Conservation (phyloP, 2,888 invertebrate species). For the Pachymerium ferrugineum region DNA sequence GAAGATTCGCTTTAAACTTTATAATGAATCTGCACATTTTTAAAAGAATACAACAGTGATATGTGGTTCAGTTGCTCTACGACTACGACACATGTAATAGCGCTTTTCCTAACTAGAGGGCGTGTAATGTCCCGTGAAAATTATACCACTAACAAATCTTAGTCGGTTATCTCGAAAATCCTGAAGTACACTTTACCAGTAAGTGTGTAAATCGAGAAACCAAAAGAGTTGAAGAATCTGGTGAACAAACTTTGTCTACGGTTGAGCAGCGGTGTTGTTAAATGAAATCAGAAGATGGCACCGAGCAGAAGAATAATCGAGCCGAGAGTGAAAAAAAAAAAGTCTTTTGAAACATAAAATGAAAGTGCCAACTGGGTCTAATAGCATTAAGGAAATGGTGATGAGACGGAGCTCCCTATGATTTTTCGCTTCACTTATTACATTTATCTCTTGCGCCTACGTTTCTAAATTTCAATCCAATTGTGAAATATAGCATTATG, state of each 20-base stretch:
- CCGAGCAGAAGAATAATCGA: not conserved
- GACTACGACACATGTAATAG: not conserved
- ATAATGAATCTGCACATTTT: too few relatives aligned
- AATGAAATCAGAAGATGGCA: constrained; percentile 17
- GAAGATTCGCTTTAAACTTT: too few relatives aligned
- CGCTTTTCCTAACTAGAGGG: constrained; percentile 9
- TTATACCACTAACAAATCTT: constrained; percentile 7
- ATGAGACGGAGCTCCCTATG: constrained; percentile 15
- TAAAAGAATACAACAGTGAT: not conserved
- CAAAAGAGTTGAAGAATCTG: constrained; percentile 2
- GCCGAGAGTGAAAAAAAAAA: not conserved
- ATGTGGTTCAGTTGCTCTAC: not conserved
- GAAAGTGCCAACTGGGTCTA: constrained; percentile 21
- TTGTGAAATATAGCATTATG: not conserved
- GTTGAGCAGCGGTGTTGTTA: not conserved
- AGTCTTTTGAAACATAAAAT: constrained; percentile 14
- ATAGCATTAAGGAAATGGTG: constrained; percentile 21
- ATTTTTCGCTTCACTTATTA: constrained; percentile 18
- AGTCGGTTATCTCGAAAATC: constrained; percentile 6
- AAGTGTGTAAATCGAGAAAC: not conserved
- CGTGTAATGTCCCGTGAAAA: constrained; percentile 10
- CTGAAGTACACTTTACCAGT: not conserved
- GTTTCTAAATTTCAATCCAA: constrained; percentile 21
- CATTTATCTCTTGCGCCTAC: constrained; percentile 13
- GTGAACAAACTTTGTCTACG: not conserved